A percentile compares a stretch with the other conserved stretches of the same genome.
These are phyloP conservation scores for Erythrocebus patas DNA, from an alignment of 2,113 vertebrate genomes.

Conservation along the genomic window DNA sequence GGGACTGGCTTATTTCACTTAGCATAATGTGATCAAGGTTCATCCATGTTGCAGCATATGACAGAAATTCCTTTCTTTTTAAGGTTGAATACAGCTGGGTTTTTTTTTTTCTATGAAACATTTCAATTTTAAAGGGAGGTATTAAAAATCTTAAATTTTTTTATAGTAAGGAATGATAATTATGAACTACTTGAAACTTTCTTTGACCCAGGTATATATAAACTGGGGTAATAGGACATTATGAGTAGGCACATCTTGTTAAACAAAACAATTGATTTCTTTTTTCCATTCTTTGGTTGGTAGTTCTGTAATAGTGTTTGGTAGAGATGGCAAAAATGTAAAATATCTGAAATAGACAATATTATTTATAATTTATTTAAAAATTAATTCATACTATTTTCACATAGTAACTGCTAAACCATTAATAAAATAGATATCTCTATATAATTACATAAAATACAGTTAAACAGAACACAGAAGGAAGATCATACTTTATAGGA, in stretches of 20 bases:
- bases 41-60: neutral
- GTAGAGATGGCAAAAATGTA: neutral
- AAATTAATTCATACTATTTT: conserved; percentile 17
- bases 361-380: conserved; percentile 22
- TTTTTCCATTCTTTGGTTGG: conserved; percentile 12
- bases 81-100: neutral
- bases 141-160: neutral
- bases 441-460: conserved; percentile 38
- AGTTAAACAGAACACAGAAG: neutral
- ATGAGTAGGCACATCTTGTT: neutral
- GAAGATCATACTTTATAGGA: conserved; percentile 19
- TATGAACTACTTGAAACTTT: neutral
- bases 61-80: neutral
- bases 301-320: conserved; percentile 17
- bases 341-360: conserved; percentile 9
- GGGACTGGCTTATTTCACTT: neutral
- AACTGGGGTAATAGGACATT: neutral
- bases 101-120: neutral
- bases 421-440: conserved; percentile 39
- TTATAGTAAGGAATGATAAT: neutral
- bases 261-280: neutral
- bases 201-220: neutral
- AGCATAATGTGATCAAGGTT: neutral
- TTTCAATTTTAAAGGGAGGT: neutral
- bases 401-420: neutral